Base-by-base conservation (phyloP, 2,888 invertebrate species). In the Chironomus tentans region DNA sequence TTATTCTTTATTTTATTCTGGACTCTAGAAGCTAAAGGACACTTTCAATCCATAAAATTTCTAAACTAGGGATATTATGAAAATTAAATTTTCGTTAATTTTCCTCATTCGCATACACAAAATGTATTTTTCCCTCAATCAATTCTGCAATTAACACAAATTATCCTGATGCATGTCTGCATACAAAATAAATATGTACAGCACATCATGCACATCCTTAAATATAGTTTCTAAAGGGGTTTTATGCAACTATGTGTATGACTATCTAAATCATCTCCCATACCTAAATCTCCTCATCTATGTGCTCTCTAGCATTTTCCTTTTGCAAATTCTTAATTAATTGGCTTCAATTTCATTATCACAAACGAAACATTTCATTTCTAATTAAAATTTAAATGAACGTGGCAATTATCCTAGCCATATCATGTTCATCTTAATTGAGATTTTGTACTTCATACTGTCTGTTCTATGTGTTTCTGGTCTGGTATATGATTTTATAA, bases 321-420 rank as follows among this genome's bases (percentile, higher is more conserved):
- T 24, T 65, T 65, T 24, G 65, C 65, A 65, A 38, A 24, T 65
- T 24, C 65, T 65, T 65, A 65, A 65, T 65, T 65, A 65, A 65
- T 65, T 65, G 65, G 65, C 65, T 65, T 65, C 65, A 65, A 65
- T 65, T 65, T 65, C 65, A 65, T 65, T 65, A 65, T 65, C 65
- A 65, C 65, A 65, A 65, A 65, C 65, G 46, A 56, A 71, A 72
- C 62, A 72, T 72, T 72, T 72, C 62, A 62, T 61, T 50, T 62
- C 72, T 72, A 72, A 72, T 72, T 62, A 72, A 72, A 72, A 72
- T 72, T 61, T 38, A 62, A 62, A 72, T 72, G 62, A 72, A 72
- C 72, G 72, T 72, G 61, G 56, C 72, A 38, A 56, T 68, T 68
- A 68, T 38, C 22, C 65, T 24, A 21, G 65, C 24, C 65, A 65